phyloP scores from a whole-genome alignment of 1,140 invertebrate genomes.

The Marisa cornuarietis region DNA sequence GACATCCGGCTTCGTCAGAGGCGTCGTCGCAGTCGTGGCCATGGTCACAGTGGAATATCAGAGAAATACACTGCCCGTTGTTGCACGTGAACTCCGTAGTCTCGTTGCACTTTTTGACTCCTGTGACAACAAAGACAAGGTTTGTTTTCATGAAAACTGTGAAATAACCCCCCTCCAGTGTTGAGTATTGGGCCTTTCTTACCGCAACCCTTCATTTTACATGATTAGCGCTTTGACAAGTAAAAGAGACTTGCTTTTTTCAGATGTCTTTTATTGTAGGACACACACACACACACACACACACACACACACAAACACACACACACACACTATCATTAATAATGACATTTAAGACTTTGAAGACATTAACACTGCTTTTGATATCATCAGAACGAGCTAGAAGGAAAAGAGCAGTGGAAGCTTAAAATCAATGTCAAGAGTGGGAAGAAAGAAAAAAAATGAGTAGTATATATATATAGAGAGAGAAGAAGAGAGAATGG shows the following conservation, averaged over 20 bases:
- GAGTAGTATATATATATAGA: neutral
- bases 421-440: no score
- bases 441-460: neutral
- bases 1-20: slow-evolving; percentile 56
- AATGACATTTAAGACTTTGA: neutral
- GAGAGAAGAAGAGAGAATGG: no score
- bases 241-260: no score
- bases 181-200: no score
- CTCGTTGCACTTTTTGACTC: slow-evolving; percentile 31
- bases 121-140: neutral
- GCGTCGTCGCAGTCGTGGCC: slow-evolving; percentile 56
- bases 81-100: slow-evolving; percentile 89
- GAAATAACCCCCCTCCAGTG: no score
- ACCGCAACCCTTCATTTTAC: no score
- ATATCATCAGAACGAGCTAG: neutral
- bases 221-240: neutral
- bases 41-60: slow-evolving; percentile 71
- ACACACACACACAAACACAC: no score
- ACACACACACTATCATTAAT: no score
- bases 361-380: slow-evolving; percentile 22
- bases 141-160: no score
- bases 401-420: no score
- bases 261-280: no score
- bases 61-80: slow-evolving; percentile 77
- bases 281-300: no score